Conservation (phyloP, 2,113 vertebrate species). For the Philantomba maxwellii region DNA sequence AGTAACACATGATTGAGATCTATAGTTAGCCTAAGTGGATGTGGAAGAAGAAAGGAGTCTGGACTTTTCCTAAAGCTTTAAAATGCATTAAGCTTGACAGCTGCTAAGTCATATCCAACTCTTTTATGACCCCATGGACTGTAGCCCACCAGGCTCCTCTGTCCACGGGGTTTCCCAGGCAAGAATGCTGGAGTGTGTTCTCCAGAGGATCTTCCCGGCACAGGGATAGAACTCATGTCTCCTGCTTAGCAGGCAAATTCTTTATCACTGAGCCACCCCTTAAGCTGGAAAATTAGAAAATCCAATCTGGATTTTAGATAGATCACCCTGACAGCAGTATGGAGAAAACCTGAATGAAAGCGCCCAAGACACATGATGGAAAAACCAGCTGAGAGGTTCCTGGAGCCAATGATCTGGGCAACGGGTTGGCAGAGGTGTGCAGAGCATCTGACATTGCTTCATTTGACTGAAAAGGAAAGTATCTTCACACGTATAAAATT, state of each 20-base stretch:
- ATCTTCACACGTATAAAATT: background rate
- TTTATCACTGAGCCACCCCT: background rate
- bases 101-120: fast-evolving
- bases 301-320: background rate
- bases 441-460: background rate
- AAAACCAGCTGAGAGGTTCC: background rate
- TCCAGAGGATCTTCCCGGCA: background rate
- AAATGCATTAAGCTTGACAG: background rate
- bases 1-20: background rate
- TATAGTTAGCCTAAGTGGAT: background rate
- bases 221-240: background rate
- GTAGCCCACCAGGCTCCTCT: background rate
- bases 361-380: background rate
- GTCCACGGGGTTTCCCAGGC: background rate
- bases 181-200: background rate
- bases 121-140: background rate
- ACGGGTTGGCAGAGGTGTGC: background rate
- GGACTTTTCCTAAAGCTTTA: background rate
- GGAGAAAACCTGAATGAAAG: background rate
- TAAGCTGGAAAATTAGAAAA: background rate
- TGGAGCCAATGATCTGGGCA: background rate
- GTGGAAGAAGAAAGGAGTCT: background rate
- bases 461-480: background rate
- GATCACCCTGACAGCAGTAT: background rate
- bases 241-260: background rate